Conservation (phyloP, 2,113 vertebrate species). For the Phylloscopus whistleri region DNA sequence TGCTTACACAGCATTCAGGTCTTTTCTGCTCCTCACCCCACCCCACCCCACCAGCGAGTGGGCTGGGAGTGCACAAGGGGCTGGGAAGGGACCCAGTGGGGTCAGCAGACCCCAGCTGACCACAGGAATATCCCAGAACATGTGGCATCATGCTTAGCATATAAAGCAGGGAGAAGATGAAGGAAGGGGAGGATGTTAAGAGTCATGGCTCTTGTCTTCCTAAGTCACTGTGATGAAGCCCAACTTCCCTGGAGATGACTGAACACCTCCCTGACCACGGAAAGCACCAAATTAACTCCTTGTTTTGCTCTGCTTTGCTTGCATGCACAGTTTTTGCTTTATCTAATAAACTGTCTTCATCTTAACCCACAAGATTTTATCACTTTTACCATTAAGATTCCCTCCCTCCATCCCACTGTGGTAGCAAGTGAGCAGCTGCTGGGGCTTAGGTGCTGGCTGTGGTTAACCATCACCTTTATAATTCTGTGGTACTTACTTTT, state of each 20-base stretch:
- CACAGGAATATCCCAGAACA: background rate
- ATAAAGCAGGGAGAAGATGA: background rate
- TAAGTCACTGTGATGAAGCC: background rate
- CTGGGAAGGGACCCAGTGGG: background rate
- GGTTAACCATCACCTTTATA: background rate
- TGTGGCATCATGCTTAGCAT: background rate
- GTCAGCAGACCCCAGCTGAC: background rate
- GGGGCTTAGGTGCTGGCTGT: no score
- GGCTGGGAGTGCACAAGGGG: background rate
- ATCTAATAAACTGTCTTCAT: background rate
- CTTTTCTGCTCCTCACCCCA: background rate
- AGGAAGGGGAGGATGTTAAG: background rate
- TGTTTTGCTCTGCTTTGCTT: background rate
- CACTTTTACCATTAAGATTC: background rate
- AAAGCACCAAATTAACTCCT: background rate
- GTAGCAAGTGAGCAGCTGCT: accelerated
- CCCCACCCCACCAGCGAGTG: accelerated
- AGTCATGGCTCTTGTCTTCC: background rate
- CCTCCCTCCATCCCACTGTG: background rate
- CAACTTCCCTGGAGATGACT: background rate
- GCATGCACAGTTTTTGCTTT: background rate
- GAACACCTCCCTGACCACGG: background rate
- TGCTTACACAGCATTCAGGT: background rate
- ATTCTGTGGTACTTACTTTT: background rate
- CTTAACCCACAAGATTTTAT: background rate